Base-by-base conservation (phyloP, 2,888 invertebrate genomes). In the Rhingia campestris region DNA sequence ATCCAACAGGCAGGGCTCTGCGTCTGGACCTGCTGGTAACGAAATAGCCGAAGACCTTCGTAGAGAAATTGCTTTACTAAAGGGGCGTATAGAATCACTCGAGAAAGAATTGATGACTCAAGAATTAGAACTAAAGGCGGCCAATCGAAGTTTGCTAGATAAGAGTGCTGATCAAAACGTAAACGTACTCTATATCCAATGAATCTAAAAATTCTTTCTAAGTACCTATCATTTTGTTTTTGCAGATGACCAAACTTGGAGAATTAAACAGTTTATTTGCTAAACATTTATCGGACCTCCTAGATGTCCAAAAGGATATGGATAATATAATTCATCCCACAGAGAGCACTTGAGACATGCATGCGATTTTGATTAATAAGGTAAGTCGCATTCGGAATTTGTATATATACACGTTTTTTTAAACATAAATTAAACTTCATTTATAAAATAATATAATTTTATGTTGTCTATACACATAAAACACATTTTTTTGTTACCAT, bases 91-190 rank as follows among this genome's bases (percentile, higher is more conserved):
- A 33, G 97, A 97, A 87, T 95, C 95, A 87, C 92, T 97, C 77
- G 97, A 97, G 90, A 93, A 94, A 12, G 97, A 97, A 89, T 90
- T 97, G 64, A 95, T 96, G 89, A 94, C 94, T 89, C 96, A 97
- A 92, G 97, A 96, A 89, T 95, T 96, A 81, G 97, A 97, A 92
- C 92, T 97, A 72, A 95, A 94, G 90, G 92, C 93, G 87, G 91
- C 91, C 41, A 92, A 91, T 81, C 88, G 88, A 81, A 91, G 89
- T 87, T 87, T 91, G 58, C 89, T 90, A 51, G 92, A 92, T 73
- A 91, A 92, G 87, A 89, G 88, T 87, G 97, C 96, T 92, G 94
- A 95, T 88, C 97, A 97, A 92, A 93, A 97, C 88, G 96, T 96
- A 87, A 86, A 14, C 10, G 5, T 22, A 6, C n/a, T 53, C 22